A percentile compares a stretch with the other conserved stretches of the same genome.
Conservation (phyloP, 2,797 vertebrate species). For the Tachyglossus aculeatus region DNA sequence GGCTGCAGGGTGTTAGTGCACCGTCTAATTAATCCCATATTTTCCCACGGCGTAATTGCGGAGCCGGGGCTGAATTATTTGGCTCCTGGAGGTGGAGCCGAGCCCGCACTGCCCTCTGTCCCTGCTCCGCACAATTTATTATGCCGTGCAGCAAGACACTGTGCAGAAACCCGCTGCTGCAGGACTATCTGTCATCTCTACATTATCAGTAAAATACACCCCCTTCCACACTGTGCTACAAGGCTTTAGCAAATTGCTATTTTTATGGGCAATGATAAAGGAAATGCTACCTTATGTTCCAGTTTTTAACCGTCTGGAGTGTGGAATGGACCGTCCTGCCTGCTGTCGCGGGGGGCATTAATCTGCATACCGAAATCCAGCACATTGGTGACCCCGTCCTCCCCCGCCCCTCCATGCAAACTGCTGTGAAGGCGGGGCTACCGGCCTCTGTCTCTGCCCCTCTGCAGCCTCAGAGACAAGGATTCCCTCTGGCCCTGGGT, state of each 20-base stretch:
- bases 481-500: too few species aligned
- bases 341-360: not conserved
- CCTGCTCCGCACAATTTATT: constrained; percentile 87
- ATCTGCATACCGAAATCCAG: constrained; percentile 47
- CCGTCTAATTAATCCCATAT: constrained; percentile 93
- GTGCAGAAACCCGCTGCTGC: constrained; percentile 89
- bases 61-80: constrained; percentile 83
- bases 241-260: constrained; percentile 95
- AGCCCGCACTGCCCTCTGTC: constrained; percentile 74
- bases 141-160: constrained; percentile 81
- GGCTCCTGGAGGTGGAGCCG: constrained; percentile 81
- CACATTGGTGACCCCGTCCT: not conserved
- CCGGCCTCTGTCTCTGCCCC: too few species aligned
- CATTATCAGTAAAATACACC: constrained; percentile 94
- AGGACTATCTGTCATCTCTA: constrained; percentile 94
- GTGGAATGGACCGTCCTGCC: constrained; percentile 35
- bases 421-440: too few species aligned
- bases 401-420: not conserved
- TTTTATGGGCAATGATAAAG: constrained; percentile 98
- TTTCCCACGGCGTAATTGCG: constrained; percentile 90
- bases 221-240: constrained; percentile 93
- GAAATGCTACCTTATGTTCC: constrained; percentile 94
- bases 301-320: constrained; percentile 88
- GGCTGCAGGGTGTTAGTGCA: constrained; percentile 87
- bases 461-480: too few species aligned